Conservation (phyloP, 2,797 vertebrate genomes). For the Propithecus deckenii region DNA sequence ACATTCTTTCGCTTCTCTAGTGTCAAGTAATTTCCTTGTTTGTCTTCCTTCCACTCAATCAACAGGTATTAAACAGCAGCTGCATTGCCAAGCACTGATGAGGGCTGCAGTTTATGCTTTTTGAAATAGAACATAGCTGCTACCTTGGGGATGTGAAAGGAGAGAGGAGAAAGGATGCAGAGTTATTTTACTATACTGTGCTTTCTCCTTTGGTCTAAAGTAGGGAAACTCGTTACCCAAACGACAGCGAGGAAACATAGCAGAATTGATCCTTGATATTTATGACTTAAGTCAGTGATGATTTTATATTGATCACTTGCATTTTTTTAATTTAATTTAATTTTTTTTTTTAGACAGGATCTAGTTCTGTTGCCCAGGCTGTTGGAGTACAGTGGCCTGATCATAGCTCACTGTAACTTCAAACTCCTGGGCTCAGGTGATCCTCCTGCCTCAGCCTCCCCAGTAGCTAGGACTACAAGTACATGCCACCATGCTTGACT, state of each 20-base stretch:
- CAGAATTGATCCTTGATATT: neutral
- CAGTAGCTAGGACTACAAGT: neutral
- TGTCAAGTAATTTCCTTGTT: neutral
- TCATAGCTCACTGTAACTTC: neutral
- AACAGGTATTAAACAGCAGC: neutral
- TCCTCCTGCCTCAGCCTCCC: neutral
- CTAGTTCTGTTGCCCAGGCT: neutral
- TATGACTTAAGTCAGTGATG: neutral
- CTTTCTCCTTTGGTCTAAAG: neutral
- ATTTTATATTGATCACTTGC: neutral
- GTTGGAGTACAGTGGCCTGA: neutral
- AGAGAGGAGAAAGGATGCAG: neutral
- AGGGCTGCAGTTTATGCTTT: neutral
- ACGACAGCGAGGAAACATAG: neutral
- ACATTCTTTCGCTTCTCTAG: neutral
- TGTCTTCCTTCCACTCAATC: neutral
- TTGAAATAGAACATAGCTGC: neutral
- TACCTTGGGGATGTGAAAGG: neutral
- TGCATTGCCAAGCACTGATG: neutral
- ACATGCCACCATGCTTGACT: neutral
- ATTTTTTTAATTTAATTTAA: neutral
- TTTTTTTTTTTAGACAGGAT: neutral
- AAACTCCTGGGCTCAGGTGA: neutral
- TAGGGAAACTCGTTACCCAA: neutral
- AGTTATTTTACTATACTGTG: neutral